phyloP scores from a whole-genome alignment of 2,797 vertebrate genomes.

The Paramormyrops hopkinsi region DNA sequence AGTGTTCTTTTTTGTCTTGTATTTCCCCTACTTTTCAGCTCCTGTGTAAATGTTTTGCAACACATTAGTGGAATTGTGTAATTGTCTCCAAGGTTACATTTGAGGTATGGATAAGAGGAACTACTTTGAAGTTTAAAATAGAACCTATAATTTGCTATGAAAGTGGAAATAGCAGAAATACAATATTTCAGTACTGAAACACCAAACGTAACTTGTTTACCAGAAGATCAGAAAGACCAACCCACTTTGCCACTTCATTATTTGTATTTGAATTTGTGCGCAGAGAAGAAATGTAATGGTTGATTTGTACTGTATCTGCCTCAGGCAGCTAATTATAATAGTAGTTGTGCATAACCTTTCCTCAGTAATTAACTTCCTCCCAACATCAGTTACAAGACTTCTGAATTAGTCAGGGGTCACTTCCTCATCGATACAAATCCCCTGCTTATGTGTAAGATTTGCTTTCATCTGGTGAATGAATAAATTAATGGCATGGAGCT shows the following conservation, averaged over 20 bases:
- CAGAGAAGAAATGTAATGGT: not conserved
- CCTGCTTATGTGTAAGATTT: not conserved
- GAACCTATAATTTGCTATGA: not conserved
- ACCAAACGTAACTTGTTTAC: not conserved
- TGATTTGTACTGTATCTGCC: not conserved
- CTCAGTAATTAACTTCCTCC: not conserved
- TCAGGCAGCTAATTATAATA: not conserved
- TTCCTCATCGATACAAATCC: not conserved
- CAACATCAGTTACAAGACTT: conserved; percentile 3
- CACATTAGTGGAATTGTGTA: not conserved
- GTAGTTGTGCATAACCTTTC: not conserved
- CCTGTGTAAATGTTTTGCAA: not conserved
- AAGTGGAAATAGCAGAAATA: not conserved
- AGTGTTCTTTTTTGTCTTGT: not conserved
- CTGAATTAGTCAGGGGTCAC: not conserved
- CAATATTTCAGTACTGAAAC: not conserved
- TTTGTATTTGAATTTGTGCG: not conserved
- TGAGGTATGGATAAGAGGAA: not conserved
- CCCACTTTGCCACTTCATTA: not conserved
- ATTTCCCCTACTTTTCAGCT: not conserved
- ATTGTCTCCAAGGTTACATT: not conserved
- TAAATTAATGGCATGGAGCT: not conserved
- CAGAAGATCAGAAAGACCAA: not conserved
- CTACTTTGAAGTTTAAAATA: not conserved
- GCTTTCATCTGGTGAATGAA: not conserved